Evolutionary conservation across 2,113 vertebrate species (phyloP).

Genomic region (Sinocyclocheilus grahami): DNA sequence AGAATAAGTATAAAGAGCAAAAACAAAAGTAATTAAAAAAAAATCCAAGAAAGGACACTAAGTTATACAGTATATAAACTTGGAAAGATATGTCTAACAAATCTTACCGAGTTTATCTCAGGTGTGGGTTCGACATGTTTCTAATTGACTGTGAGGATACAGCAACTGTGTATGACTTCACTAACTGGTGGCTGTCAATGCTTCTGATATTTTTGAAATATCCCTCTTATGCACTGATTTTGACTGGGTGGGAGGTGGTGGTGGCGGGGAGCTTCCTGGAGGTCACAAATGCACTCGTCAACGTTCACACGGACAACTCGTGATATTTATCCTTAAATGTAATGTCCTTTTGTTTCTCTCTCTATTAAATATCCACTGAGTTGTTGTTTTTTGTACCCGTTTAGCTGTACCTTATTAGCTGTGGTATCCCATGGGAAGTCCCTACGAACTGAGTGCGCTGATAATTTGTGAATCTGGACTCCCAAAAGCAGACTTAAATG

Average conservation of each 20-base stretch:
- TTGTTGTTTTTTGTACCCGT: constrained; percentile 30
- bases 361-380: constrained; percentile 42
- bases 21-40: constrained; percentile 58
- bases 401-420: constrained; percentile 53
- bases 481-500: constrained; percentile 59
- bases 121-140: constrained; percentile 71
- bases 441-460: constrained; percentile 54
- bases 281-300: constrained; percentile 63
- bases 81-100: constrained; percentile 70
- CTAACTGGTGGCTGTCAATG: constrained; percentile 59
- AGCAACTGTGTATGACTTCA: constrained; percentile 62
- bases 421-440: constrained; percentile 59
- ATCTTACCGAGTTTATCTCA: constrained; percentile 70
- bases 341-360: too few species aligned
- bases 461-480: constrained; percentile 61
- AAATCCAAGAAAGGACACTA: constrained; percentile 58
- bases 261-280: constrained; percentile 46
- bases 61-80: constrained; percentile 52
- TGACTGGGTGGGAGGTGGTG: constrained; percentile 50
- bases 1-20: constrained; percentile 59
- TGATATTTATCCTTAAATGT: constrained; percentile 34
- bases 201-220: constrained; percentile 60
- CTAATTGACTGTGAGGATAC: constrained; percentile 63
- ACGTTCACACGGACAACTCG: constrained; percentile 52
- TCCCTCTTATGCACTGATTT: constrained; percentile 65